Evolutionary conservation across 2,113 vertebrate genomes (phyloP).

Genomic region (Callaeas wilsoni): DNA sequence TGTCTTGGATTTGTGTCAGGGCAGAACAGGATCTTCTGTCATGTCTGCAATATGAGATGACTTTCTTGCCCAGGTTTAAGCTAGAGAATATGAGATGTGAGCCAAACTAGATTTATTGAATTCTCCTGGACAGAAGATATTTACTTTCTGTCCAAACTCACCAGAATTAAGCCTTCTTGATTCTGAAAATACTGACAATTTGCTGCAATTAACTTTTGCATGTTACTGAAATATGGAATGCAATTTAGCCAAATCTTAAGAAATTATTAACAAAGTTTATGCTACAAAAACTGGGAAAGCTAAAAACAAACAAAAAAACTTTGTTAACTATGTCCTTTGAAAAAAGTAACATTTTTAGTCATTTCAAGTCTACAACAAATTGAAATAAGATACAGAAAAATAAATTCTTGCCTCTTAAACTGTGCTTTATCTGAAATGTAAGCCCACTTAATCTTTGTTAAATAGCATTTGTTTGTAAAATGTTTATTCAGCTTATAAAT

Average conservation of each 20-base stretch:
- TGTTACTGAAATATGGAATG: not conserved
- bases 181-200: not conserved
- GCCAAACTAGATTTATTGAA: not conserved
- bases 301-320: not conserved
- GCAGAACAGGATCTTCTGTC: not conserved
- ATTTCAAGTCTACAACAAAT: not conserved
- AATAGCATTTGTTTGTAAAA: not conserved
- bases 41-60: not conserved
- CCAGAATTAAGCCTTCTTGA: not conserved
- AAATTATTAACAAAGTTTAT: not conserved
- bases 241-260: not conserved
- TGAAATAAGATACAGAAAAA: not conserved
- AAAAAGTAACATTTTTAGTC: not conserved
- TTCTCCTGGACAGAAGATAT: not conserved
- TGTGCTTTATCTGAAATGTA: not conserved
- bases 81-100: not conserved
- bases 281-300: not conserved
- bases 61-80: not conserved
- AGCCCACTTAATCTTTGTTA: not conserved
- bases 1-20: not conserved
- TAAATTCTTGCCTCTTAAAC: not conserved
- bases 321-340: not conserved
- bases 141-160: not conserved
- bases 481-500: not conserved
- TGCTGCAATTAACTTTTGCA: not conserved